A percentile compares a stretch with the other conserved stretches of the same genome.
These are phyloP conservation scores for Clupea harengus DNA, from an alignment of 2,113 vertebrate genomes.

Conservation along the genomic window DNA sequence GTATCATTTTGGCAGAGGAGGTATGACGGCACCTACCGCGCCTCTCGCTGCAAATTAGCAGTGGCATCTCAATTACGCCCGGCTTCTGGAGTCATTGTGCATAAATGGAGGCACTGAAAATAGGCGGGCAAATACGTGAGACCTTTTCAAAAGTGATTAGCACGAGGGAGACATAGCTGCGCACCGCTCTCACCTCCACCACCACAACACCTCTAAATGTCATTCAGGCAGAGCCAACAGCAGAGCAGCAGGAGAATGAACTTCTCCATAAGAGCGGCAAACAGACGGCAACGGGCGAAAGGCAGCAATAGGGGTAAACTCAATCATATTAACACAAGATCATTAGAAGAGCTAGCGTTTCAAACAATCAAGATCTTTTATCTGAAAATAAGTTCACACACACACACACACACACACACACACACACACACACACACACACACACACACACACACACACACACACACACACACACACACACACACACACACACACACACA, in stretches of 20 bases:
- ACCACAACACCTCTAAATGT: constrained; percentile 42
- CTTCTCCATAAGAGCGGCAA: neutral
- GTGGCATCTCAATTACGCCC: constrained; percentile 46
- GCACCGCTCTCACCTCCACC: constrained; percentile 50
- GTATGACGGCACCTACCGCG: neutral
- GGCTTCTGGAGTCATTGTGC: constrained; percentile 32
- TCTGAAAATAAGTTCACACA: neutral
- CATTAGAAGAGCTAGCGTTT: neutral
- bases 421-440: too few species aligned
- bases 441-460: too few species aligned
- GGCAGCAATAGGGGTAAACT: neutral
- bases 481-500: too few species aligned
- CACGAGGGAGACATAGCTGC: constrained; percentile 28
- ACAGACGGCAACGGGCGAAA: neutral
- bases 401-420: neutral
- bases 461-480: too few species aligned
- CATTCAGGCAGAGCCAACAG: constrained; percentile 6
- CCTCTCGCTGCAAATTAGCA: constrained; percentile 45
- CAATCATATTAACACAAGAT: neutral
- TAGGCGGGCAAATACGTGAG: constrained; percentile 33
- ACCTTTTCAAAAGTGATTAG: constrained; percentile 54
- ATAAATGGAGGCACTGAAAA: constrained; percentile 17
- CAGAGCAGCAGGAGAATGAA: neutral
- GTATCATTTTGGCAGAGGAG: constrained; percentile 5
- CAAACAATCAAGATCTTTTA: neutral